Percentiles rank a stretch among this genome's conserved stretches.
phyloP scores from a whole-genome alignment of 2,113 vertebrate species.

The Xiphorhynchus elegans region DNA sequence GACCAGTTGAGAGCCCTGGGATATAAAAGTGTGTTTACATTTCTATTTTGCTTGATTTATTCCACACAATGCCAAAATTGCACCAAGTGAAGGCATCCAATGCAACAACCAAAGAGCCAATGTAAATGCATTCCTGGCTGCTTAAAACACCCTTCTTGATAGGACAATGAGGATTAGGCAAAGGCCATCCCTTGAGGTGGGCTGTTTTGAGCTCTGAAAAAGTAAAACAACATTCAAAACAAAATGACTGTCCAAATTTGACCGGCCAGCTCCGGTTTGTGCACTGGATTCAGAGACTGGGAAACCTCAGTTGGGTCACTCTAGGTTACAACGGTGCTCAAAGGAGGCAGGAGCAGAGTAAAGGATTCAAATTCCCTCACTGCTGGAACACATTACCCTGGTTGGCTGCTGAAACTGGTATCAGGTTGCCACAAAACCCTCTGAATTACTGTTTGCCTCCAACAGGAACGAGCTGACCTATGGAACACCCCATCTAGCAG shows the following conservation, averaged over 20 bases:
- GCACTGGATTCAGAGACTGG: rapidly evolving
- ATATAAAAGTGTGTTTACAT: constrained; percentile 3
- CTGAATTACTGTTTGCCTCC: not conserved
- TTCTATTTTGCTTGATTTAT: not conserved
- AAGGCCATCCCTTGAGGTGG: not conserved
- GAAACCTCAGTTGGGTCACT: not conserved
- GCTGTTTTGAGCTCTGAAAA: not conserved
- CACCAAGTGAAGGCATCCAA: constrained; percentile 1
- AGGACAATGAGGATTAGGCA: not conserved
- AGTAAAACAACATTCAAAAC: not conserved
- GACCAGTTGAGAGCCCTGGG: not conserved
- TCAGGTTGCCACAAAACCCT: not conserved
- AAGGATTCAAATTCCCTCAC: not conserved
- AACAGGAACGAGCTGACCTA: not conserved
- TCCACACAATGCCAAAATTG: not conserved
- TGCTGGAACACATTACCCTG: not conserved
- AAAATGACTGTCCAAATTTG: rapidly evolving
- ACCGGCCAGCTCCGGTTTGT: rapidly evolving
- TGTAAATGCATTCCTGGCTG: constrained; percentile 6
- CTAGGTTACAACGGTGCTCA: not conserved
- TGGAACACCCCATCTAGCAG: not conserved
- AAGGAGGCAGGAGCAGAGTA: not conserved
- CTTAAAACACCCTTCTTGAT: not conserved
- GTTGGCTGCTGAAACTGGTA: not conserved
- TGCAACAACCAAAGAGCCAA: constrained; percentile 21